These are phyloP conservation scores for Hirundo rustica DNA, from an alignment of 2,797 vertebrate genomes.

Conservation along the genomic window DNA sequence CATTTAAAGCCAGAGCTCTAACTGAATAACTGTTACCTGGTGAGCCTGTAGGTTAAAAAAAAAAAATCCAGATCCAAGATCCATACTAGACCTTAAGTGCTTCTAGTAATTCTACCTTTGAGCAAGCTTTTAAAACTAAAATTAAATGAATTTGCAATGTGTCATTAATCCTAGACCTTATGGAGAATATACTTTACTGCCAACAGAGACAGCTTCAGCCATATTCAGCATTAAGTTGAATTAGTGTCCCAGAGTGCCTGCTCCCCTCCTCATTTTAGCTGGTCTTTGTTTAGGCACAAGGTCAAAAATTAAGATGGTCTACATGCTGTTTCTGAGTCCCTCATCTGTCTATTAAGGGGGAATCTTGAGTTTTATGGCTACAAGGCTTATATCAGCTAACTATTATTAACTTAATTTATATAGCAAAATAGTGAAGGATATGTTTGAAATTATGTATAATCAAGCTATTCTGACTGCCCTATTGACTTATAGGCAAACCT, in stretches of 20 bases:
- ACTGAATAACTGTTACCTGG: not conserved
- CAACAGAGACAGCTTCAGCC: conserved; percentile 22
- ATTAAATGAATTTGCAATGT: conserved; percentile 28
- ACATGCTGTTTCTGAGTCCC: not conserved
- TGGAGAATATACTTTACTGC: not conserved
- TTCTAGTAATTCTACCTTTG: conserved; percentile 9
- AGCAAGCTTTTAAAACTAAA: conserved; percentile 42
- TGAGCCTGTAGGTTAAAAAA: not conserved
- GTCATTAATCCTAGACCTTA: conserved; percentile 27
- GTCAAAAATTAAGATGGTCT: conserved; percentile 37
- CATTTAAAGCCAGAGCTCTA: not conserved
- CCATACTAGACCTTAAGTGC: not conserved
- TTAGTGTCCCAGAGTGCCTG: conserved; percentile 23
- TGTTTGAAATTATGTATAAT: not conserved
- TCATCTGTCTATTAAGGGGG: conserved; percentile 27
- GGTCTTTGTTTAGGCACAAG: conserved; percentile 21
- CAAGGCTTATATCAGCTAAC: conserved; percentile 20
- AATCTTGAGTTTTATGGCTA: conserved; percentile 31
- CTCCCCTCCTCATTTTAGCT: not conserved
- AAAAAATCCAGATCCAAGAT: not conserved
- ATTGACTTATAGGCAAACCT: not conserved
- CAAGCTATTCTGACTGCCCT: not conserved
- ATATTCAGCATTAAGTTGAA: conserved; percentile 19
- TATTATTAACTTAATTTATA: conserved; percentile 49
- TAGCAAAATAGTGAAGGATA: not conserved